Evolutionary conservation across 1,140 invertebrate genomes (phyloP), one percentile per base, ranked within the genome.

Genomic region (Tribolium madens): DNA sequence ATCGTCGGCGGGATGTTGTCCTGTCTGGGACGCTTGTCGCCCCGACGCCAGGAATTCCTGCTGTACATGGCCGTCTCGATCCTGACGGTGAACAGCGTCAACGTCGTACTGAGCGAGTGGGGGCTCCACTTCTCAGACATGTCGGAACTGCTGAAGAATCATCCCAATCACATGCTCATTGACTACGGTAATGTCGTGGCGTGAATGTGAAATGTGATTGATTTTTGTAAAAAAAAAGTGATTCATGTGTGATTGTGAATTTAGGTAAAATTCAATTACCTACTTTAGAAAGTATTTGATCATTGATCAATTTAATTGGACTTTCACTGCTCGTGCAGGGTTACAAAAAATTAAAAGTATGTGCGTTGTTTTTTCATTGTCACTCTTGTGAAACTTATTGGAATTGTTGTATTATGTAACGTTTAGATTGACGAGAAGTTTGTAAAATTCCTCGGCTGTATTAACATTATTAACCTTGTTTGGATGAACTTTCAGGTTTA

Each of bases 91-190:
- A 88, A 88, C 73, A 79, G 84, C 10, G 83, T 88, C 3, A 87
- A 88, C 72, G 79, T 86, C 18, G 83, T 88, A 36, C 78, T 88
- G 9, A 80, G 85, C 14, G 87, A 89, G 81, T 88, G 86, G 85
- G 79, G 84, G 31, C 83, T 86, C 33, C 85, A 87, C 76, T 82
- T 83, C 50, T 78, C 85, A 4, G 84, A 86, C 64, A 80, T 84
- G 68, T 60, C 80, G 31, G 83, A 84, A 76, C 68, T 86, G 68
- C 72, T 84, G 33, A 82, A 81, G 18, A 80, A 81, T 42, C 84
- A 85, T 77, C 78, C 82, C 17, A 85, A 86, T 72, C 79, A 86
- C 73, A 82, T 83, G 72, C 81, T 87, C 42, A 84, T 87, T 70
- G 79, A 84, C 53, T 87, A 86, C 76, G 87, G 87, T 88, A 82